Base-by-base conservation (phyloP, 2,113 vertebrate species). In the Sula dactylatra region DNA sequence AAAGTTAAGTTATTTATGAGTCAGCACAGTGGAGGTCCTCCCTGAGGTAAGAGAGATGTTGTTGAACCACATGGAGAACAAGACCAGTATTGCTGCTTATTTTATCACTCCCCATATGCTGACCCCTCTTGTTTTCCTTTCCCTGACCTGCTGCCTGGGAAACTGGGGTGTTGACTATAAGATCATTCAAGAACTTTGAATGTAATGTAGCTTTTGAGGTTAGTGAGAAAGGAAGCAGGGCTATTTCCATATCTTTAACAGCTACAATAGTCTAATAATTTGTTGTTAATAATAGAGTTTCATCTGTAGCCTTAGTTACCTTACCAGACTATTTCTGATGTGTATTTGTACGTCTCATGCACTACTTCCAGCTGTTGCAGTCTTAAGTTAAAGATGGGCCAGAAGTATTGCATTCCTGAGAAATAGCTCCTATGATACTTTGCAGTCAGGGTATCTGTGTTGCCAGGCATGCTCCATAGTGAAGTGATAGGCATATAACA, bases 401-500 rank as follows among this genome's bases (percentile, higher is more conserved):
- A 90, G 52, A 84, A 76, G 66, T 55, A 91, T 52, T 90, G 58
- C 49, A 55, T 58, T 91, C 74, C 82, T 91, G 86, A 90, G 78
- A 88, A 91, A 67, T 1, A 77, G 42, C 10, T 50, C 40, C 84
- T 58, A 40, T 72, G 82, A 73, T 76, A 91, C 65, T 95, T 90
- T 94, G n/a, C 72, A 88, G 44, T 34, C 66, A 52, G 61, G 38
- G 44, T 90, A 92, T 72, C 34, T 69, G 20, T 36, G 25, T 88
- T 94, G 56, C 66, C 81, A 73, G 61, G 84, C 93, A 97, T 96
- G 95, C 85, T 89, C 93, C 79, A 54, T 7, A 86, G 80, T 79
- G 95, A 97, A 94, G 70, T 67, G 96, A 95, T 72, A 97, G 93
- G 89, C 67, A 31, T 29, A 10, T 85, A 93, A 90, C 87, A 91